Base-by-base conservation (phyloP, 2,888 invertebrate genomes). In the Cetonia aurata region DNA sequence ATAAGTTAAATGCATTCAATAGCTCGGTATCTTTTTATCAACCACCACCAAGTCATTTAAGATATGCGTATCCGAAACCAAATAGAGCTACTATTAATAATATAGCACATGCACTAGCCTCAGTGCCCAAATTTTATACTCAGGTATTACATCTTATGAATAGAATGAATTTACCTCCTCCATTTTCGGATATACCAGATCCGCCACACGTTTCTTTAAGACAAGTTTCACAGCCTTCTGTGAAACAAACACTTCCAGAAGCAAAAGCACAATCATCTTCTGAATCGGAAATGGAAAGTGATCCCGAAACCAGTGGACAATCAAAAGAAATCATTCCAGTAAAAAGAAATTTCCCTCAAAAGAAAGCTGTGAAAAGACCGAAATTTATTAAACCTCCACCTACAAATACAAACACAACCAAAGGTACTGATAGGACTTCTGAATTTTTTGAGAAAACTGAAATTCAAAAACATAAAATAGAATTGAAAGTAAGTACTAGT, bases 131-230 rank as follows among this genome's bases (percentile, higher is more conserved):
- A 77, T 94, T 98, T 83, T 98, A 98, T 81, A 91, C 89, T 0
- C 91, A 94, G 88, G 90, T 93, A 9, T 81, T 98, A 56, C 97
- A 98, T 85, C 87, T 98, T 66, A 97, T 98, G 97, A 98, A 98
- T 82, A 94, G 93, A 85, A 96, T 98, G 96, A 94, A 93, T 82
- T 84, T 98, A 59, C 92, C 93, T 15, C 89, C 92, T 52, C 98
- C 98, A 0, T 97, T 98, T 85, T 88, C 83, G 13, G 75, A 78
- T 76, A 79, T 81, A 70, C 82, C 80, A 57, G 83, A 75, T 86
- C 87, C 79, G 84, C 87, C 57, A 84, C 87, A 81, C 80, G 86
- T 77, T 85, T 86, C 50, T 84, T 69, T 66, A 57, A 75, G 71
- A 46, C 72, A 60, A 56, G 50, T 50, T 15, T 60, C 42, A 12